Base-by-base conservation (phyloP, 2,888 invertebrate genomes). In the Altica lythri region DNA sequence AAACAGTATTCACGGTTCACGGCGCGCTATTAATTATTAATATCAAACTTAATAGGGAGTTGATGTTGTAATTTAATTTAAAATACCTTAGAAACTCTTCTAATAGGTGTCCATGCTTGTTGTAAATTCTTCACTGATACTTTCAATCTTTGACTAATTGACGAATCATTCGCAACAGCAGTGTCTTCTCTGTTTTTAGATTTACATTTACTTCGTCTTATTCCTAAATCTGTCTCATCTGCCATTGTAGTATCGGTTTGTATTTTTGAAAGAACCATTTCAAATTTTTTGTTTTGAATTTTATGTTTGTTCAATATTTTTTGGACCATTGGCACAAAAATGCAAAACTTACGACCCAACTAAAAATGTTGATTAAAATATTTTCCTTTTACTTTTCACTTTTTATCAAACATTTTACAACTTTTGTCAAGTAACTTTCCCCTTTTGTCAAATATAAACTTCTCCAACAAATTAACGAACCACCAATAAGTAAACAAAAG, bases 271-370 rank as follows among this genome's bases (percentile, higher is more conserved):
- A 90, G 83, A 8, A 95, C 76, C 43, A 87, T 82, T 59, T 95
- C 95, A 71, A 95, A 96, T 59, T 83, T 84, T 8, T 81, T 78
- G 71, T 92, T 89, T 37, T 82, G 83, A 42, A 94, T 91, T 66
- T 86, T 86, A 72, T 95, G 91, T 64, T 88, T 91, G 0, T 78
- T 77, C 51, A 94, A 80, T 0, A 92, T 88, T 72, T 89, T 90
- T 68, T 92, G 90, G 2, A 97, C 93, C 68, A 96, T 81, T 0
- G 95, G 93, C 62, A 95, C 89, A 71, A 97, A 99, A 48, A 97
- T 92, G 53, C 88, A 83, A 75, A 91, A 98, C 69, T 95, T 94
- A 55, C 88, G 85, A 1, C 95, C 95, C 57, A 97, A 81, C 35
- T 45, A 32, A 12, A 45, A 45, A 45, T 16, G n/a, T n/a, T n/a